phyloP scores from a whole-genome alignment of 2,888 invertebrate genomes.

The Acheta domesticus region DNA sequence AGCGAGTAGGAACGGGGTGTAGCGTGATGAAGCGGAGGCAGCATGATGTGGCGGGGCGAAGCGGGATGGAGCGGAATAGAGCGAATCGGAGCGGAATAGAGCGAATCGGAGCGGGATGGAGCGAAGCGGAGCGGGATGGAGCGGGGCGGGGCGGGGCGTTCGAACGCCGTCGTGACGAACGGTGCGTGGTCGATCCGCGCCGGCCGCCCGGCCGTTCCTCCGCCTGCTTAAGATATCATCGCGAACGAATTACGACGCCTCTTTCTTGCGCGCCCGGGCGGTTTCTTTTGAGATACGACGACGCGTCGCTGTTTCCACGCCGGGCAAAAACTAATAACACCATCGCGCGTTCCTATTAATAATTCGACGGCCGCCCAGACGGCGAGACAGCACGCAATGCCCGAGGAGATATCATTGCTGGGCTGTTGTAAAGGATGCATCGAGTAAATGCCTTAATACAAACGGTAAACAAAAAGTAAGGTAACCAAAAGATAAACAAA shows the following conservation, averaged over 20 bases:
- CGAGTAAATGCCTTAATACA: no score
- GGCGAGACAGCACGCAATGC: neutral
- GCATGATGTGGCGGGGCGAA: no score
- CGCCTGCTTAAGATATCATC: constrained; percentile 9
- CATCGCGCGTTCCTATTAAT: constrained; percentile 8
- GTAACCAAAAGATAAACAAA: no score
- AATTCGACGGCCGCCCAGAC: neutral
- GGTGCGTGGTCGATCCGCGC: neutral
- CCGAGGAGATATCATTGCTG: neutral
- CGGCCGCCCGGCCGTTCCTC: neutral
- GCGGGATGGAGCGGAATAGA: no score
- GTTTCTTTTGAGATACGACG: constrained; percentile 18
- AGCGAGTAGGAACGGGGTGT: no score
- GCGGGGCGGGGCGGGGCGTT: neutral
- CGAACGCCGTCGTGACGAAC: constrained; percentile 9
- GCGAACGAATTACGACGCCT: neutral
- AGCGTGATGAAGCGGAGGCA: no score
- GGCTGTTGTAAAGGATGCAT: no score
- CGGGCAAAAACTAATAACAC: constrained; percentile 9
- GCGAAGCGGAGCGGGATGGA: no score
- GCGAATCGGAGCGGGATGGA: no score
- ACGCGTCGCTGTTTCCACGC: neutral
- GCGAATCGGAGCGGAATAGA: no score
- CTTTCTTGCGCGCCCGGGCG: neutral
- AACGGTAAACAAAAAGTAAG: neutral